A percentile compares a stretch with the other conserved stretches of the same genome.
These are phyloP conservation scores for Pyrochroa serraticornis DNA, from an alignment of 2,888 invertebrate genomes.

Conservation along the genomic window DNA sequence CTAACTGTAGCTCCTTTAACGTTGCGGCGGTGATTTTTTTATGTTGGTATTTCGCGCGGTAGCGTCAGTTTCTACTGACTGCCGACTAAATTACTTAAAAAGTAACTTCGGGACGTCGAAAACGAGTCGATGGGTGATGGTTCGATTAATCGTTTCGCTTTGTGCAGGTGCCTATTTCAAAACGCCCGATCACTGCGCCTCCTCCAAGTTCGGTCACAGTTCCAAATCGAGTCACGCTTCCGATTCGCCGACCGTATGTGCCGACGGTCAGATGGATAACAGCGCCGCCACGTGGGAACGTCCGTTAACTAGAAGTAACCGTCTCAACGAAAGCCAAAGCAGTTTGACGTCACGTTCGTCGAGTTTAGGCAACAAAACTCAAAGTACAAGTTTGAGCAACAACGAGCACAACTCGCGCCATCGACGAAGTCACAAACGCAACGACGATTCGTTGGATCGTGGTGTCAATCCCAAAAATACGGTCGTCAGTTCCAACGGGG, in stretches of 20 bases:
- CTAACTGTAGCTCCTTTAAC: too few relatives aligned
- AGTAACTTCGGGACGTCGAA: too few relatives aligned
- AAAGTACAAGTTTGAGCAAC: constrained; percentile 56
- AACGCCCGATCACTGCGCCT: constrained; percentile 29
- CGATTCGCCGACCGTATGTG: too few relatives aligned
- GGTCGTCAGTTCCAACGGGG: constrained; percentile 49
- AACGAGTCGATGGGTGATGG: too few relatives aligned
- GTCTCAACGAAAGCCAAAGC: constrained; percentile 55
- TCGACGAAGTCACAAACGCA: constrained; percentile 27
- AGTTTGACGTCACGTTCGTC: constrained; percentile 53
- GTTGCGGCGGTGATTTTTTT: too few relatives aligned
- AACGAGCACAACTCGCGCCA: constrained; percentile 47
- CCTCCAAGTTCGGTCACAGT: constrained; percentile 44
- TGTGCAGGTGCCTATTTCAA: constrained; percentile 47
- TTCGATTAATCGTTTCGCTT: too few relatives aligned
- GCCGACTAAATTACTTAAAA: too few relatives aligned
- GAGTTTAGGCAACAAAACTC: constrained; percentile 56
- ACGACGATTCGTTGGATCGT: constrained; percentile 36
- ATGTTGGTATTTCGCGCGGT: too few relatives aligned
- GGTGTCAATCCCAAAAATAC: constrained; percentile 49
- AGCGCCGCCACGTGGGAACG: constrained; percentile 43
- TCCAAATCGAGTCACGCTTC: constrained; percentile 46
- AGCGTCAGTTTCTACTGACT: too few relatives aligned
- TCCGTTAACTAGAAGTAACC: constrained; percentile 52
- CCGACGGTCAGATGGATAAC: too few relatives aligned